Base-by-base conservation (phyloP, 2,797 vertebrate genomes). In the Pristis pectinata region DNA sequence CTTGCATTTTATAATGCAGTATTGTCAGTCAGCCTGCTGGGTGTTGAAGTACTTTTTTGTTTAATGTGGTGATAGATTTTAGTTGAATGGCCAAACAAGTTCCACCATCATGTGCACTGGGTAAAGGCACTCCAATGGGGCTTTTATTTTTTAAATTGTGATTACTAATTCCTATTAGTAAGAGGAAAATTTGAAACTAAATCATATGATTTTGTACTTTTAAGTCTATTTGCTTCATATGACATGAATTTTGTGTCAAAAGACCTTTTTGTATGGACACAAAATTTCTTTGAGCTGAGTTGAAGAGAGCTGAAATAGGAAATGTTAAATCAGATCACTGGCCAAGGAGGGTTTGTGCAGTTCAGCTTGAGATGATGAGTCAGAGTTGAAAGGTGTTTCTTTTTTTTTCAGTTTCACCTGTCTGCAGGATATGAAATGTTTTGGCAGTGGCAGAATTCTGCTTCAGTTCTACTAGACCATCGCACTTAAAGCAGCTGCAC, bases 31-130 rank as follows among this genome's bases (percentile, higher is more conserved):
- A 44, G 49, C 70, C 15, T 2, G 92, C 70, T 22, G 22, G 70
- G 92, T 19, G 70, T 70, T n/a, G 30, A 76, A 94, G 15, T 94
- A 70, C 27, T 13, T 76, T 76, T 94, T 24, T 94, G 70, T 94
- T 94, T 92, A 72, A n/a, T 27, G 9, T 7, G 34, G 70, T 17
- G 41, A 76, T 49, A 53, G 67, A 34, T 59, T 93, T 56, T 89
- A 53, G 70, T n/a, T 9, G 15, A 76, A 94, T 34, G 15, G 72
- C 61, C 67, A 41, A 87, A n/a, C 30, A 59, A 59, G 15, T 30
- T 53, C 11, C 53, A 59, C 13, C 15, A 30, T 34, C 53, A 30
- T 10, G 19, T n/a, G 53, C 27, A 53, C 82, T 53, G 82, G 49
- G 44, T 56, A 56, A 85, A 85, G 8, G 4, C 82, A n/a, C 11